Base-by-base conservation (phyloP, 2,888 invertebrate genomes). In the Chymomyza procnemis region DNA sequence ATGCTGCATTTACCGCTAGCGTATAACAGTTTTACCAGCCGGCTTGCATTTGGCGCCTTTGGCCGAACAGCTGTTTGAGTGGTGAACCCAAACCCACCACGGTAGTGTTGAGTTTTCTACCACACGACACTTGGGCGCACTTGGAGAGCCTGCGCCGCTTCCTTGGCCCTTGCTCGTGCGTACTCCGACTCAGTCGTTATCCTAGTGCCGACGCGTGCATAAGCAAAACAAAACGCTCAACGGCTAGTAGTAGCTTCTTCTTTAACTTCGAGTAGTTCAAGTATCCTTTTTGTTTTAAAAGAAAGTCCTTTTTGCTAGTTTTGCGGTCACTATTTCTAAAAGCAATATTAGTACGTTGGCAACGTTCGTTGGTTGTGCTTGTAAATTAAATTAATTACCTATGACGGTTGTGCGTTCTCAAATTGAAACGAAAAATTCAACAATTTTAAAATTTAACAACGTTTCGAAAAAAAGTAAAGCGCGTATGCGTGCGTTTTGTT, bases 151-250 rank as follows among this genome's bases (percentile, higher is more conserved):
- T 74, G 74, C 74, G 74, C 74, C 71, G 62, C 74, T 58, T 67
- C 63, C 74, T 74, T 73, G 69, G 62, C 52, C 48, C 19, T 46
- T 21, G 54, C 54, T 30, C 58, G 54, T 54, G 46, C 78, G 71
- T 69, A 46, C 67, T 52, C 67, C 52, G 54, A 30, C 64, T 79
- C 73, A 87, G 84, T 87, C 87, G 80, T 79, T 84, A 76, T 80
- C 78, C 70, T 73, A 74, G 72, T 78, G 85, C 80, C 85, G 80
- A 79, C 70, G 85, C 76, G 86, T 75, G 64, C 80, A 80, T 73
- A 76, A 76, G 74, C 80, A 73, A 34, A 34, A 9, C 34, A 34
- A 34, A 34, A 9, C 34, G 8, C 34, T 34, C 9, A 41, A 41
- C 34, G 34, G 34, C 34, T 41, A 41, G 34, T 41, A 41, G 34